Conservation (phyloP, 2,888 invertebrate genomes). For the Orthonychiurus folsomi region DNA sequence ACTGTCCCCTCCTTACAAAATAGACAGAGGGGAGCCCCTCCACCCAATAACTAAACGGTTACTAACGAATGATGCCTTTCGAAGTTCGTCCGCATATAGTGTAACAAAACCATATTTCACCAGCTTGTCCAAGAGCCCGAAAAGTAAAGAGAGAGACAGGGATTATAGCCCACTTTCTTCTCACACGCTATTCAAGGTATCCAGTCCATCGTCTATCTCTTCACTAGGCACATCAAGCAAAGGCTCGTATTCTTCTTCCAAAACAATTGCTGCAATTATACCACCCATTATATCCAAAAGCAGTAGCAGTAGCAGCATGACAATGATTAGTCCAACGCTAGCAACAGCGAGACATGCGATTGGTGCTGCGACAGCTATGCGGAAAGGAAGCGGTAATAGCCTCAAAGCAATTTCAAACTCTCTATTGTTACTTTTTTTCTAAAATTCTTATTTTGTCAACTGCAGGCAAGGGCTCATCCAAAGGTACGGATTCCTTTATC, state of each 20-base stretch:
- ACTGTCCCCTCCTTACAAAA: not conserved
- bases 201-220: not conserved
- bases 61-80: no score
- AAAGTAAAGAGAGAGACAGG: no score
- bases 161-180: no score
- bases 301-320: not conserved
- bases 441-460: no score
- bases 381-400: not conserved
- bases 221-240: not conserved
- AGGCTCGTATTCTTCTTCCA: not conserved
- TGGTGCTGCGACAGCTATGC: not conserved
- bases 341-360: not conserved
- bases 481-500: not conserved
- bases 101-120: no score
- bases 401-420: not conserved
- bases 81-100: no score
- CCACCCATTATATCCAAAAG: not conserved
- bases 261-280: not conserved
- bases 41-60: no score
- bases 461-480: not conserved
- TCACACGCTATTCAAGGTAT: not conserved
- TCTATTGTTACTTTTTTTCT: not conserved
- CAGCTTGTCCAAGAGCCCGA: no score
- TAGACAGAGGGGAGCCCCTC: no score
- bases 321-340: not conserved